A percentile compares a stretch with the other conserved stretches of the same genome.
Evolutionary conservation across 2,888 invertebrate species (phyloP).

Genomic region (Ectemnius continuus): DNA sequence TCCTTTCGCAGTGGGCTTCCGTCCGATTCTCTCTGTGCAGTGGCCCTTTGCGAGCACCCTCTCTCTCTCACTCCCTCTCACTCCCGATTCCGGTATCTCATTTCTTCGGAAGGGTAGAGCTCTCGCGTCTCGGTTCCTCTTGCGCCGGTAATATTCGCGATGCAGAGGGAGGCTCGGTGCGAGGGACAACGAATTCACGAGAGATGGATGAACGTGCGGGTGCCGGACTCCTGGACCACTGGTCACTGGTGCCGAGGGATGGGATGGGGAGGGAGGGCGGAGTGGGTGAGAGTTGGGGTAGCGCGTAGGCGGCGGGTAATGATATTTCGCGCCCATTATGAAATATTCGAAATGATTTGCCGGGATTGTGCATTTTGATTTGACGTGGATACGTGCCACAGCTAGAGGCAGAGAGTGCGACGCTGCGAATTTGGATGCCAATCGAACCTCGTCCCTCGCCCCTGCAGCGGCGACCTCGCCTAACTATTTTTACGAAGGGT

Average conservation of each 20-base stretch:
- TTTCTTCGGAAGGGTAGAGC: neutral
- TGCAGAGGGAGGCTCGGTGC: constrained; percentile 37
- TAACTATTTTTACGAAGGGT: neutral
- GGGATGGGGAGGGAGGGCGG: constrained; percentile 24
- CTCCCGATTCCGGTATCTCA: constrained; percentile 3
- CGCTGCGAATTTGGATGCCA: constrained; percentile 7
- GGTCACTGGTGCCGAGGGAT: constrained; percentile 1
- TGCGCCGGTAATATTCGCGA: constrained; percentile 43
- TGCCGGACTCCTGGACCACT: neutral
- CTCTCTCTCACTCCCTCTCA: constrained; percentile 30
- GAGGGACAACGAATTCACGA: constrained; percentile 56
- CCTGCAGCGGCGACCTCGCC: neutral
- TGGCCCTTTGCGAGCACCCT: neutral
- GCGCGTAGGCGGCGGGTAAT: constrained; percentile 68
- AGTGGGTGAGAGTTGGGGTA: constrained; percentile 40
- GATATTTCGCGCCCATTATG: constrained; percentile 76
- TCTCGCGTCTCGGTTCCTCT: constrained; percentile 26
- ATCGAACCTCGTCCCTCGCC: constrained; percentile 4
- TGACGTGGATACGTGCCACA: constrained; percentile 66
- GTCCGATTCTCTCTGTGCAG: constrained; percentile 17
- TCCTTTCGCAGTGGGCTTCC: constrained; percentile 24
- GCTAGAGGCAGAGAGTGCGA: neutral
- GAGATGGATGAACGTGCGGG: constrained; percentile 40
- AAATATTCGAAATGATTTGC: constrained; percentile 77
- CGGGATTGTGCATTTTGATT: constrained; percentile 76